Evolutionary conservation across 2,888 invertebrate genomes (phyloP).

Genomic region (Acleris emargana): DNA sequence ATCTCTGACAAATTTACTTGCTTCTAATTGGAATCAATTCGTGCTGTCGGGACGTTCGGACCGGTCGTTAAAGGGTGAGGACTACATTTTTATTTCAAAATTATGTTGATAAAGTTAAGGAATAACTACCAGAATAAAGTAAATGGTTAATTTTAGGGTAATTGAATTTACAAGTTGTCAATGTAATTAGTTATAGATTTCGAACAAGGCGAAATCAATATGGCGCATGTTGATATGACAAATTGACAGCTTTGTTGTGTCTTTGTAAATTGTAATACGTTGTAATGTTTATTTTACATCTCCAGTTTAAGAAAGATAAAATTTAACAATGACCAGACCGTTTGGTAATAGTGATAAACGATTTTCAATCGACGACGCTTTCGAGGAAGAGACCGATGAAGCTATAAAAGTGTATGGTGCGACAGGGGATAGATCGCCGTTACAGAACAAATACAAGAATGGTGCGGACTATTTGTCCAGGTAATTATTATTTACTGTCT

Average conservation of each 20-base stretch:
- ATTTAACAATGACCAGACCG: constrained; percentile 77
- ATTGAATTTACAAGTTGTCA: background rate
- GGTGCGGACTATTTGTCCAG: constrained; percentile 71
- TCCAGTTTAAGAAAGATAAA: constrained; percentile 54
- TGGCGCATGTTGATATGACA: constrained; percentile 76
- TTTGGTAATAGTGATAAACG: constrained; percentile 84
- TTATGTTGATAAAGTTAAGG: background rate
- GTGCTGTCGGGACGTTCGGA: background rate
- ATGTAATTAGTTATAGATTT: constrained; percentile 24
- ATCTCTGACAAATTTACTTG: background rate
- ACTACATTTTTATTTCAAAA: background rate
- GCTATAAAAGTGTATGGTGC: constrained; percentile 92
- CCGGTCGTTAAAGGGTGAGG: background rate
- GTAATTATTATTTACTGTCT: constrained; percentile 49
- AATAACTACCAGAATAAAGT: background rate
- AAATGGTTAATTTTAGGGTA: background rate
- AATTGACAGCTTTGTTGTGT: constrained; percentile 81
- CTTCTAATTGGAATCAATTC: constrained; percentile 14
- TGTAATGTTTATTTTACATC: constrained; percentile 72
- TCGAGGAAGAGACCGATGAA: constrained; percentile 93
- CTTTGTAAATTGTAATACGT: constrained; percentile 56
- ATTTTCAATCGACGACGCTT: constrained; percentile 93
- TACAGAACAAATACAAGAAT: constrained; percentile 79
- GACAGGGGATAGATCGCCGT: constrained; percentile 88
- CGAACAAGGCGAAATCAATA: constrained; percentile 57